Evolutionary conservation across 2,888 invertebrate genomes (phyloP), one percentile per base, ranked within the genome.

Genomic region (Plagodis pulveraria): DNA sequence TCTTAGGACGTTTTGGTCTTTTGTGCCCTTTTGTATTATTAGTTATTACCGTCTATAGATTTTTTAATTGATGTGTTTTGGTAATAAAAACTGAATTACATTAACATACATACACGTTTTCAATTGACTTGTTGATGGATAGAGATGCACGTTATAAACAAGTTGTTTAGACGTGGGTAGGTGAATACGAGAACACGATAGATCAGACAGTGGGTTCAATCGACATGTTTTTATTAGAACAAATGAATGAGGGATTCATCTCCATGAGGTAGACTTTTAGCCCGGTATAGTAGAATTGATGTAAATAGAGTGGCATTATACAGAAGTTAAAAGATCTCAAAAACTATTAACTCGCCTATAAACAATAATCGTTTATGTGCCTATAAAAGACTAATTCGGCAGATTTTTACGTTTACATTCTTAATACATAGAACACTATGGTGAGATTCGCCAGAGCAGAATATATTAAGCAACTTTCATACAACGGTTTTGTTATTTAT

Each of bases 361-460:
- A 80, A 78, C 72, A 80, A 71, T 77, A 76, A 72, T 71, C 71
- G 70, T 73, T 67, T 69, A 78, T 72, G 74, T 78, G 76, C 78
- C 86, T 87, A 86, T 84, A 84, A 84, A 84, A 86, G 81, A 86
- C 87, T 91, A 90, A 90, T 90, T 90, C 91, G 90, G 91, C 85
- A 86, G 83, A 85, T 84, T 71, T 82, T 87, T 80, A 78, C 65
- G 73, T 78, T 79, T 65, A 78, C 73, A 78, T 80, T 80, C 78
- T 70, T 82, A 82, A 52, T 80, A 83, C 80, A 84, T 77, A 83
- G 85, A 90, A 89, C 88, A 90, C 88, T 87, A 88, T 85, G 80
- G 79, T 88, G 89, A 82, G 76, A 72, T 68, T 80, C 76, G 75
- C 76, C 77, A 77, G 76, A 74, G 60, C 47, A 56, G 67, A 73